Evolutionary conservation across 2,113 vertebrate species (phyloP), one percentile per base, ranked within the genome.

Genomic region (Corvus moneduloides): DNA sequence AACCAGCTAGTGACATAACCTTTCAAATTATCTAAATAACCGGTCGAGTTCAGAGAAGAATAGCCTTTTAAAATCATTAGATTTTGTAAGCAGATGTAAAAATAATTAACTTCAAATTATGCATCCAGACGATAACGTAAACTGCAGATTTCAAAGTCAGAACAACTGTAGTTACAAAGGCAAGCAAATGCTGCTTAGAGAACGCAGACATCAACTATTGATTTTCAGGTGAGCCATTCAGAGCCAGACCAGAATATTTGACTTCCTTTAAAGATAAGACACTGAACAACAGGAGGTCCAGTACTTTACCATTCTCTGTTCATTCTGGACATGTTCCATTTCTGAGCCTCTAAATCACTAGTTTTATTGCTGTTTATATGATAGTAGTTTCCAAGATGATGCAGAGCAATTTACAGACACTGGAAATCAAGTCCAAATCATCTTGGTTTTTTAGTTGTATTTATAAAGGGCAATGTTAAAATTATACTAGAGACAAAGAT

Each of bases 31-130:
- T 48, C 74, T 77, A 85, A 95, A 85, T 62, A 79, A 91, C 44
- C 1, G 0, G 75, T 67, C 0, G 0, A 84, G 48, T 59, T 69
- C 44, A 67, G 61, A 74, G 61, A 85, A 14, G 21, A 96, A 54
- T 80, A 94, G 92, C 55, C 15, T 90, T 97, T 84, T 68, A 54
- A 96, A 96, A 87, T 71, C 27, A 58, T 82, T 93, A 90, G n/a
- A 88, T 96, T 96, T 83, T 87, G 28, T 77, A 96, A 94, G 37
- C 63, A 87, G n/a, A 79, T 37, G 33, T 74, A 96, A 84, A 95
- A 95, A 90, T 95, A 95, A 94, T 93, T 93, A 91, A 68, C 84
- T 91, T 93, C 77, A 96, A 96, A 92, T 93, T 95, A 94, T 86
- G 81, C 43, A 89, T 19, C 37, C n/a, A 84, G 73, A 54, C 33